A percentile compares a stretch with the other conserved stretches of the same genome.
Conservation (phyloP, 2,113 vertebrate genomes). For the Ginglymostoma cirratum region DNA sequence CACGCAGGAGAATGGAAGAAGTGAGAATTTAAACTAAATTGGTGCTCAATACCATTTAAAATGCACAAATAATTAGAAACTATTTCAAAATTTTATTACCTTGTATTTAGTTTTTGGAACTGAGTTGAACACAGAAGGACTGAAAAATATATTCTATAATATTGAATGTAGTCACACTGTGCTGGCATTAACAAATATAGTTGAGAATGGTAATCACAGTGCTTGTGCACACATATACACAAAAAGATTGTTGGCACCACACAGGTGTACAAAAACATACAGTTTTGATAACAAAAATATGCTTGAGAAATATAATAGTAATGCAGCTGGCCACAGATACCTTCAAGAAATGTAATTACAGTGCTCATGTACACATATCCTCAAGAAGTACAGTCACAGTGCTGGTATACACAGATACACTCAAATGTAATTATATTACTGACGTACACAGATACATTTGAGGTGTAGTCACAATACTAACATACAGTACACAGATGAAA, state of each 20-base stretch:
- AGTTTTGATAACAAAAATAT: background rate
- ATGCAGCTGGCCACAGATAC: background rate
- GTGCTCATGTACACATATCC: background rate
- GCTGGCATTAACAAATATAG: background rate
- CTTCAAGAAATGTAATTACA: background rate
- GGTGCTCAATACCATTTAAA: background rate
- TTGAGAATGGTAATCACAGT: background rate
- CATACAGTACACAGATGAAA: background rate
- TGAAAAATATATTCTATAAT: background rate
- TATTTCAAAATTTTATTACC: background rate
- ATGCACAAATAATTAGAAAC: background rate
- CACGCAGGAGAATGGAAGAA: background rate
- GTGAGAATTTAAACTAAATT: background rate
- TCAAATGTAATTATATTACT: background rate
- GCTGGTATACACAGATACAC: background rate
- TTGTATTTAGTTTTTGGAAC: background rate
- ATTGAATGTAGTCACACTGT: background rate
- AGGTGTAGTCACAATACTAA: background rate
- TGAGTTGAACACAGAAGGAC: background rate
- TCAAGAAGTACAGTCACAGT: background rate
- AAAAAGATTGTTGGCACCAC: background rate
- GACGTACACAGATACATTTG: background rate
- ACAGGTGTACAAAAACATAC: background rate
- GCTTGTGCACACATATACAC: background rate
- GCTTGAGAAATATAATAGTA: background rate